Evolutionary conservation across 2,113 vertebrate genomes (phyloP).

Genomic region (Heteronetta atricapilla): DNA sequence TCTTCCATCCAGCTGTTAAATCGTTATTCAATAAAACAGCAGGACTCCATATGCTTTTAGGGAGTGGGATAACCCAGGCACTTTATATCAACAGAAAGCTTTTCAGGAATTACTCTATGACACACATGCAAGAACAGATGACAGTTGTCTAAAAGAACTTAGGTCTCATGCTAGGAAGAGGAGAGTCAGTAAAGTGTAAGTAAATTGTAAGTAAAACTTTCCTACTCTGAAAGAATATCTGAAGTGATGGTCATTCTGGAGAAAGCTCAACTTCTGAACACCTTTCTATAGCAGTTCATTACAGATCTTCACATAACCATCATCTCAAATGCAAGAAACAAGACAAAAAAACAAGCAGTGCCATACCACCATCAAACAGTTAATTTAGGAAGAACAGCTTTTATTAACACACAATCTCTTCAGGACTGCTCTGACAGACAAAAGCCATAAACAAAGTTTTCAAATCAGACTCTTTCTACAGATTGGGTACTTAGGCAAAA

Average conservation of each 20-base stretch:
- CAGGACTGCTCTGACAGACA: background rate
- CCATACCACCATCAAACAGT: background rate
- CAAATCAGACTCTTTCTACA: background rate
- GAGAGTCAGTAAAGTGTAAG: background rate
- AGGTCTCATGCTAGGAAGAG: background rate
- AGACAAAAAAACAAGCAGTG: background rate
- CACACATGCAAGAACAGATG: background rate
- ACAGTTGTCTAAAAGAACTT: background rate
- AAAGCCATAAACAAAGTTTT: background rate
- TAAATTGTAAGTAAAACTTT: background rate
- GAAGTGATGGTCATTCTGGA: background rate
- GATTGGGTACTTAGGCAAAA: background rate
- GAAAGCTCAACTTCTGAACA: background rate
- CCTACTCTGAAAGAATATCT: background rate
- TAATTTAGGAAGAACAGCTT: background rate
- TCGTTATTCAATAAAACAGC: background rate
- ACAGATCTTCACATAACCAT: background rate
- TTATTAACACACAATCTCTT: background rate
- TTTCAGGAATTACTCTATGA: constrained; percentile 1
- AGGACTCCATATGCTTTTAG: background rate
- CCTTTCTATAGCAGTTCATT: background rate
- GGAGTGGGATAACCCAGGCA: background rate
- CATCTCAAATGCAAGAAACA: background rate
- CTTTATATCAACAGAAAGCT: constrained; percentile 15
- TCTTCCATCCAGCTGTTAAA: constrained; percentile 11